Percentiles rank a stretch among this genome's conserved stretches.
Conservation (phyloP, 2,797 vertebrate genomes). For the Simalia tracyae region DNA sequence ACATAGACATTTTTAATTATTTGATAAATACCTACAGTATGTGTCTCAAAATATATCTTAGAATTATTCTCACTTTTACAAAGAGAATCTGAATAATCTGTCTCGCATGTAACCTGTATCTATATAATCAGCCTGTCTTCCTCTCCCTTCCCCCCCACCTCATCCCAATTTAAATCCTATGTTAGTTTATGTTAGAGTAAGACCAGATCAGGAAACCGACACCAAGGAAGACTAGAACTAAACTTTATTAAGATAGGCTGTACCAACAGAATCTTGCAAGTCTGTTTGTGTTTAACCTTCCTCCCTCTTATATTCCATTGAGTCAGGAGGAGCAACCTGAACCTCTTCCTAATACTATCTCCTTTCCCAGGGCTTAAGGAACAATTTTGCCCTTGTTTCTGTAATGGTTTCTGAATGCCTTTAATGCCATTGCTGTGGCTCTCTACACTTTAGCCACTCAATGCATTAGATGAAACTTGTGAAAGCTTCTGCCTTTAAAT, state of each 20-base stretch:
- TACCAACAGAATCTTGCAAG: background rate
- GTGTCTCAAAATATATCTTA: background rate
- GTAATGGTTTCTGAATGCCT: background rate
- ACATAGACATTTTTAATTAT: background rate
- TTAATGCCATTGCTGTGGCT: background rate
- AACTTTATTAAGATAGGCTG: background rate
- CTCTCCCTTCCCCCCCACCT: no score
- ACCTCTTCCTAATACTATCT: background rate
- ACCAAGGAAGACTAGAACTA: background rate
- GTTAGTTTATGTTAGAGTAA: no score
- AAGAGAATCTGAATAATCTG: background rate
- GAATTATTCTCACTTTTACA: background rate
- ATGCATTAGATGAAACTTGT: background rate
- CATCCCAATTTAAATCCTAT: no score
- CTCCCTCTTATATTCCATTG: background rate
- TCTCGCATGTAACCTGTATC: background rate
- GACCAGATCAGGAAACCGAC: no score
- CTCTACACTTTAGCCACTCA: background rate
- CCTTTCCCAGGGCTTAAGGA: background rate
- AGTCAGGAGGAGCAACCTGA: background rate
- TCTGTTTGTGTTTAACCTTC: background rate
- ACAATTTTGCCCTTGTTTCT: background rate
- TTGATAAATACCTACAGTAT: background rate
- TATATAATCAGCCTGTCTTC: no score
- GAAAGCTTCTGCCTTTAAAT: background rate